phyloP scores from a whole-genome alignment of 2,888 invertebrate species.

The Acleris literana region DNA sequence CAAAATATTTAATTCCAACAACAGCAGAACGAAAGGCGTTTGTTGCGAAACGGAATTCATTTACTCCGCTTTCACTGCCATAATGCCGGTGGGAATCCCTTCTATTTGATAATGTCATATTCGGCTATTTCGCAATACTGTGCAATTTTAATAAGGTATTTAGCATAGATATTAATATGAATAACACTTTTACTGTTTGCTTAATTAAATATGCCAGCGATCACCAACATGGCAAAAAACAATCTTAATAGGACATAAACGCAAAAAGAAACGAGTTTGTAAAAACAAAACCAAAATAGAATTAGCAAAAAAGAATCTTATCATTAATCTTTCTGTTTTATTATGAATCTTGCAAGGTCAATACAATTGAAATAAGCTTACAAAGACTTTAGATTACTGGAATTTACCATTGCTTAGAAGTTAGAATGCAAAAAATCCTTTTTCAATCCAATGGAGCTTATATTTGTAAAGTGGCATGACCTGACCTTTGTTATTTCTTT shows the following conservation, averaged over 20 bases:
- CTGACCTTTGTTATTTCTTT: too few species aligned
- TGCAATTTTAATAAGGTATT: slow-evolving; percentile 23
- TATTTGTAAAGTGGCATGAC: too few species aligned
- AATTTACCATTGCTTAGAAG: too few species aligned
- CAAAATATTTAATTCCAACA: slow-evolving; percentile 22
- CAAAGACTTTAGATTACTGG: too few species aligned
- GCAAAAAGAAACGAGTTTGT: background rate
- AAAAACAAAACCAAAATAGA: too few species aligned
- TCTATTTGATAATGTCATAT: slow-evolving; percentile 28
- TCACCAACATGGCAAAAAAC: background rate
- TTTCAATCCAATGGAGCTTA: too few species aligned
- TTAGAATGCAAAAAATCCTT: too few species aligned
- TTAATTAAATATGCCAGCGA: background rate
- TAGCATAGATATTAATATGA: slow-evolving; percentile 28
- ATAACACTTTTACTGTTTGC: slow-evolving; percentile 20
- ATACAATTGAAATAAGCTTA: too few species aligned
- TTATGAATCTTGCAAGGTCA: too few species aligned
- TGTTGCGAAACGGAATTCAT: slow-evolving; percentile 28
- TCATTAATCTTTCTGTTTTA: too few species aligned
- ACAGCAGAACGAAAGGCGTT: slow-evolving; percentile 14
- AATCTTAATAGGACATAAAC: background rate
- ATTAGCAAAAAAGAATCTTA: too few species aligned
- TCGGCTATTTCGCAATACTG: slow-evolving; percentile 31
- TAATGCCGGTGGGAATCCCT: slow-evolving; percentile 26
- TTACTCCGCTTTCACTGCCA: slow-evolving; percentile 32